phyloP scores from a whole-genome alignment of 2,888 invertebrate species.

The Cancer borealis region DNA sequence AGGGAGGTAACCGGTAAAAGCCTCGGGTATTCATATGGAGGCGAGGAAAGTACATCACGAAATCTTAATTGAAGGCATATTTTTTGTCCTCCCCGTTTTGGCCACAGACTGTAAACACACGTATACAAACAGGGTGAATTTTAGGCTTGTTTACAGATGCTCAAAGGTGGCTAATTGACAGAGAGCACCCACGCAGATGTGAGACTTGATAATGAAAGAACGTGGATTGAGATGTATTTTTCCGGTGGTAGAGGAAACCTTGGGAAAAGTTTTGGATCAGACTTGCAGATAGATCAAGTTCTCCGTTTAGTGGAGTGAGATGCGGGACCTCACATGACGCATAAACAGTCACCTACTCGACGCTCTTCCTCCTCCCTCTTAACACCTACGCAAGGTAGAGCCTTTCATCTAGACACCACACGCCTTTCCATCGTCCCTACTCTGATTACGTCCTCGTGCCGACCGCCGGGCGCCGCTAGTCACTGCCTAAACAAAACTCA shows the following conservation, averaged over 20 bases:
- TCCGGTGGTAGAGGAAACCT: not conserved
- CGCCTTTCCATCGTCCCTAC: not conserved
- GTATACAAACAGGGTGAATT: slow-evolving; percentile 34
- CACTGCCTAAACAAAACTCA: slow-evolving; percentile 6
- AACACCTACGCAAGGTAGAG: not conserved
- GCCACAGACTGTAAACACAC: slow-evolving; percentile 34
- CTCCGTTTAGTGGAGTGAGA: not conserved
- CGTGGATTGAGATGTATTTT: slow-evolving; percentile 23
- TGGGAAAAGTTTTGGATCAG: slow-evolving; percentile 12
- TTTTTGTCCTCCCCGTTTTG: slow-evolving; percentile 14
- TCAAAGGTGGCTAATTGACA: slow-evolving; percentile 39
- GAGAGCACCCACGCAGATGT: not conserved
- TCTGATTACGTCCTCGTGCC: slow-evolving; percentile 23
- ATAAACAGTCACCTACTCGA: slow-evolving; percentile 1
- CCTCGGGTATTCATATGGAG: not conserved
- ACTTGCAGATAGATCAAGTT: slow-evolving; percentile 10
- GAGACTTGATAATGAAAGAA: slow-evolving; percentile 29
- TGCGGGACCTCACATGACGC: slow-evolving; percentile 29
- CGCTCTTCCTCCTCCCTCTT: slow-evolving; percentile 9
- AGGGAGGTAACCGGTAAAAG: slow-evolving; percentile 33
- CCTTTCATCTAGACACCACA: slow-evolving; percentile 15
- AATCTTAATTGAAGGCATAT: slow-evolving; percentile 40
- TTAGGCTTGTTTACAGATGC: slow-evolving; percentile 44
- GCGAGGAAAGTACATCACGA: slow-evolving; percentile 35
- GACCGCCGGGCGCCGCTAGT: not conserved